These are phyloP conservation scores for Notocelia uddmanniana DNA, from an alignment of 2,888 invertebrate genomes.

Conservation along the genomic window DNA sequence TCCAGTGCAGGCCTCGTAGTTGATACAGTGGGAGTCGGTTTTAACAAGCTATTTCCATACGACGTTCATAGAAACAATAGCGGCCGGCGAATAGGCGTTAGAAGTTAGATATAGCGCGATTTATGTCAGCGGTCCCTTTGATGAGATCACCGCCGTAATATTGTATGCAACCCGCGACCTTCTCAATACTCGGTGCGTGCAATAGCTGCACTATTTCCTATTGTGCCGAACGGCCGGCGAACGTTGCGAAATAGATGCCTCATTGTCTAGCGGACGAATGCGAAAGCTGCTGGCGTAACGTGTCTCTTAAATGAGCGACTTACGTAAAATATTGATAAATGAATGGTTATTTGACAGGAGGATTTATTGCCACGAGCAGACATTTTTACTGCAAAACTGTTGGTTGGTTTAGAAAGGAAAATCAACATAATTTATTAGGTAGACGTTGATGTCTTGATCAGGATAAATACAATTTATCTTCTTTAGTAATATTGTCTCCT, in stretches of 20 bases:
- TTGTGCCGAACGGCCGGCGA: constrained; percentile 74
- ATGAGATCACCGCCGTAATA: constrained; percentile 81
- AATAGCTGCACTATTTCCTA: constrained; percentile 83
- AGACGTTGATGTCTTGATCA: not conserved
- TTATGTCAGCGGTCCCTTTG: constrained; percentile 84
- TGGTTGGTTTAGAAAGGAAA: constrained; percentile 34
- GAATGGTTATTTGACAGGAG: constrained; percentile 29
- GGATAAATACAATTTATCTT: not conserved
- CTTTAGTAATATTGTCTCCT: too few species aligned
- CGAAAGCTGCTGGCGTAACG: constrained; percentile 63
- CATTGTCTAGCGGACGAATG: constrained; percentile 73
- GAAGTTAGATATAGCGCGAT: constrained; percentile 83
- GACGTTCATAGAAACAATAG: constrained; percentile 86
- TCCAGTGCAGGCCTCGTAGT: constrained; percentile 54
- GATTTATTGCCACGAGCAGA: constrained; percentile 33
- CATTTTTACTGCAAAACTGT: constrained; percentile 23
- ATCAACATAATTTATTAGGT: constrained; percentile 6
- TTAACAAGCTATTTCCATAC: constrained; percentile 82
- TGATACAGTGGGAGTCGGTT: constrained; percentile 48
- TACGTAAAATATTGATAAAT: constrained; percentile 38
- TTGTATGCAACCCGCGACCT: constrained; percentile 81
- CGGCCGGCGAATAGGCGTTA: constrained; percentile 83
- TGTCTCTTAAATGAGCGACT: constrained; percentile 39
- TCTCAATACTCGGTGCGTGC: constrained; percentile 78
- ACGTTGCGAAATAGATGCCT: constrained; percentile 79